Conservation (phyloP, 2,797 vertebrate genomes). For the Menidia menidia region DNA sequence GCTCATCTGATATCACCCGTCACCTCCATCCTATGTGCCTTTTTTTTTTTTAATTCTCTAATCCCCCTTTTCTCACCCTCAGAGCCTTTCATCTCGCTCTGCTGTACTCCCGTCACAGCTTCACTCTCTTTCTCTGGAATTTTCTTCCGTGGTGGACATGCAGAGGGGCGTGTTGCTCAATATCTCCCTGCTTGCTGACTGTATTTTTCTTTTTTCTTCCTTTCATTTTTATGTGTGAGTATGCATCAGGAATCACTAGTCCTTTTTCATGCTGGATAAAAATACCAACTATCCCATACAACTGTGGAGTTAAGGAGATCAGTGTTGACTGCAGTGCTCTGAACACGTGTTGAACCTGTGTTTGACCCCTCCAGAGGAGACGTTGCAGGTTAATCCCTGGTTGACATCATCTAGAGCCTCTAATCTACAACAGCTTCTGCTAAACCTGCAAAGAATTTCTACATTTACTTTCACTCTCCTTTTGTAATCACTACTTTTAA, state of each 20-base stretch:
- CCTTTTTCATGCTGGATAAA: too few species aligned
- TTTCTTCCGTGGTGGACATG: conserved; percentile 29
- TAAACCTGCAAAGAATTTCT: conserved; percentile 3
- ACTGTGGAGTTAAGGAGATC: conserved; percentile 5
- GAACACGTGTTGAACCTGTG: conserved; percentile 22
- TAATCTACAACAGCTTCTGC: conserved; percentile 14
- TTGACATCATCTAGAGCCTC: conserved; percentile 29
- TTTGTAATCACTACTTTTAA: background rate
- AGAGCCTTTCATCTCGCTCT: conserved; percentile 66
- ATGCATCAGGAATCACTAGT: background rate
- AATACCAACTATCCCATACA: too few species aligned
- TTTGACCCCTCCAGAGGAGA: conserved; percentile 20
- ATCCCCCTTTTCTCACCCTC: conserved; percentile 54
- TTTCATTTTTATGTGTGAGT: conserved; percentile 6
- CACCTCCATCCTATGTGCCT: conserved; percentile 58
- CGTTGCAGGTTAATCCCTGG: conserved; percentile 19
- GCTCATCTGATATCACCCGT: conserved; percentile 63
- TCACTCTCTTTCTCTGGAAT: conserved; percentile 44
- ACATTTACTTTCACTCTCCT: background rate
- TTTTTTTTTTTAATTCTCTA: conserved; percentile 57
- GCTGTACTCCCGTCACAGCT: conserved; percentile 43
- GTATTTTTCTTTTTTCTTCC: background rate
- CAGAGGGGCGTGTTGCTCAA: background rate
- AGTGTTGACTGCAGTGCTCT: background rate
- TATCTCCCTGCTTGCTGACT: conserved; percentile 1